Conservation (phyloP, 2,888 invertebrate species). For the Pseudococcus longispinus region DNA sequence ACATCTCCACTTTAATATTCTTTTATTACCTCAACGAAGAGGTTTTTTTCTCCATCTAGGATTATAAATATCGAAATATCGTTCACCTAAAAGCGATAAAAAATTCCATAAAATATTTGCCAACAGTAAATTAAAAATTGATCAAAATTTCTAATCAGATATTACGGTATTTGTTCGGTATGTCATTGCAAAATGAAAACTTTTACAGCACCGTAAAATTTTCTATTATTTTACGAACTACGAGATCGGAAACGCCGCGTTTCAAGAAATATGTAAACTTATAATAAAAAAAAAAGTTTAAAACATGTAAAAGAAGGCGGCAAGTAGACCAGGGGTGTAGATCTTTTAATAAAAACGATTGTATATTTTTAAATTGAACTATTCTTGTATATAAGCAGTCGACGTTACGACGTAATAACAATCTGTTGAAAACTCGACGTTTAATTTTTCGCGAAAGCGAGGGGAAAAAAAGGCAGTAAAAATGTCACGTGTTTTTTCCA, state of each 20-base stretch:
- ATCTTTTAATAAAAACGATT: neutral
- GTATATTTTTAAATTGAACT: neutral
- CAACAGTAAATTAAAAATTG: constrained; percentile 13
- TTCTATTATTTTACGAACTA: neutral
- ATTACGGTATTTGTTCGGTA: neutral
- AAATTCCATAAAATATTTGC: constrained; percentile 13
- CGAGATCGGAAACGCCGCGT: neutral
- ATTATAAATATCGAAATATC: neutral
- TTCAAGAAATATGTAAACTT: neutral
- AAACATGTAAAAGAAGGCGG: neutral
- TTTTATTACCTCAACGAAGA: neutral
- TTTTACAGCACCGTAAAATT: neutral
- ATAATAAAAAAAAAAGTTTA: neutral
- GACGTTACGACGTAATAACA: constrained; percentile 3
- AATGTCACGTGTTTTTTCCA: neutral
- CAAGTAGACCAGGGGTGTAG: neutral
- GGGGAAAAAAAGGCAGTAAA: neutral
- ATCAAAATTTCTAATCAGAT: constrained; percentile 1
- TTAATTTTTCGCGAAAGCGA: neutral
- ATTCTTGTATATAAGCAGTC: neutral
- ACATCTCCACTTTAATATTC: neutral
- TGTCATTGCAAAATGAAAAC: neutral
- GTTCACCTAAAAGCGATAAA: neutral
- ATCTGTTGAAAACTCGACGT: neutral
- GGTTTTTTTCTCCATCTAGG: neutral